phyloP scores from a whole-genome alignment of 2,888 invertebrate species.

The Electrophaes corylata region DNA sequence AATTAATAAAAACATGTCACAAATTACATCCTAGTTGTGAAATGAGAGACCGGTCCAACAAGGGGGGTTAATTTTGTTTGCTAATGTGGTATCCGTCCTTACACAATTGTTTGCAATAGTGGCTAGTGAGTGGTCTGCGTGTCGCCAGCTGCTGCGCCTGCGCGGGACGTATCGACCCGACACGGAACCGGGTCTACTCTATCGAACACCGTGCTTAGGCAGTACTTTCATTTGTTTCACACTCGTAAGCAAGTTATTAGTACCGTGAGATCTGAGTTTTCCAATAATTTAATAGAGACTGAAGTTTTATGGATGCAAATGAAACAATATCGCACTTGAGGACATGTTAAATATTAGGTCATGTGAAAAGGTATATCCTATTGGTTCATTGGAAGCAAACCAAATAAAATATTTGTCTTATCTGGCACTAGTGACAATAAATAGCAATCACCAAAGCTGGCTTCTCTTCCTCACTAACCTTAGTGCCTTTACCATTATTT shows the following conservation, averaged over 20 bases:
- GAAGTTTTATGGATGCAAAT: slow-evolving; percentile 76
- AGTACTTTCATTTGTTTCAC: slow-evolving; percentile 61
- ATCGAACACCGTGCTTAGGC: slow-evolving; percentile 47
- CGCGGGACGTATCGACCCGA: slow-evolving; percentile 14
- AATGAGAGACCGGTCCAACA: slow-evolving; percentile 59
- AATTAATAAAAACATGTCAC: slow-evolving; percentile 83
- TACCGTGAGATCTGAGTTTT: slow-evolving; percentile 82
- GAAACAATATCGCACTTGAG: slow-evolving; percentile 77
- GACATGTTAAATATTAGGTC: slow-evolving; percentile 81
- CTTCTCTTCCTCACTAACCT: slow-evolving; percentile 72
- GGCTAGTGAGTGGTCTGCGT: slow-evolving; percentile 44
- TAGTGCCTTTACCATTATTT: slow-evolving; percentile 73
- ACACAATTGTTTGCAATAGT: slow-evolving; percentile 84
- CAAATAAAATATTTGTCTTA: slow-evolving; percentile 65
- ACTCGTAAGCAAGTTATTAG: slow-evolving; percentile 75
- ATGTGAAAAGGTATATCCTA: slow-evolving; percentile 84
- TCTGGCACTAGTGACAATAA: slow-evolving; percentile 69
- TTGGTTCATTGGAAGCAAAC: slow-evolving; percentile 75
- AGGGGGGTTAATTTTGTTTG: slow-evolving; percentile 67
- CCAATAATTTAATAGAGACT: slow-evolving; percentile 63
- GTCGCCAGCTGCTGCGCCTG: slow-evolving; percentile 15
- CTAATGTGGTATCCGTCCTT: slow-evolving; percentile 81
- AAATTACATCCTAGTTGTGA: slow-evolving; percentile 71
- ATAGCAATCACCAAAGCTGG: slow-evolving; percentile 80
- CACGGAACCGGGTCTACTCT: slow-evolving; percentile 42